Evolutionary conservation across 2,113 vertebrate species (phyloP).

Genomic region (Coturnix japonica): DNA sequence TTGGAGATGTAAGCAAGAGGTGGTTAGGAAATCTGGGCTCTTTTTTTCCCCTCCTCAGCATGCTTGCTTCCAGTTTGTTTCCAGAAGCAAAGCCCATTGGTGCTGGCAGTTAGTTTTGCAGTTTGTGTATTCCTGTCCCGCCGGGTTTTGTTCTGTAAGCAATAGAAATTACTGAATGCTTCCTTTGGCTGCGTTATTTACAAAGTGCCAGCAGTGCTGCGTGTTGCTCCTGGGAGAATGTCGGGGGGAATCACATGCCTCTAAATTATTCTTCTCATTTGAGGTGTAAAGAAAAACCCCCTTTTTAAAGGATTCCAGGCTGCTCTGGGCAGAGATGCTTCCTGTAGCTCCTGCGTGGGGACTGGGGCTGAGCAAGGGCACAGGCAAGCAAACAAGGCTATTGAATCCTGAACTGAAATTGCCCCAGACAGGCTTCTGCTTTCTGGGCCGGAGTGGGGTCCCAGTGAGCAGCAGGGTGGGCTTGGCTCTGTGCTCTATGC

Average conservation of each 20-base stretch:
- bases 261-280: constrained; percentile 46
- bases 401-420: constrained; percentile 50
- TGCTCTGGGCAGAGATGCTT: background rate
- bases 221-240: background rate
- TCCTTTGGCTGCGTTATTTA: constrained; percentile 55
- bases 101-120: constrained; percentile 13
- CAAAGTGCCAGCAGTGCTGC: constrained; percentile 35
- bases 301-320: constrained; percentile 34
- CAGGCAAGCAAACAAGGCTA: constrained; percentile 15
- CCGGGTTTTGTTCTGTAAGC: constrained; percentile 45
- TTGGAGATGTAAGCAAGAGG: constrained; percentile 20
- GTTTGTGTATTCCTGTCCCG: constrained; percentile 33
- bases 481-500: constrained; percentile 33
- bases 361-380: background rate
- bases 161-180: constrained; percentile 47
- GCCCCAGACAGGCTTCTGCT: background rate
- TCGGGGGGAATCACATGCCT: constrained; percentile 15
- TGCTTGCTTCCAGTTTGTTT: background rate
- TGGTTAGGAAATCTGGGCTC: constrained; percentile 20
- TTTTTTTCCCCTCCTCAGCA: background rate
- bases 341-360: constrained; percentile 2
- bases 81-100: constrained; percentile 26
- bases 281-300: background rate
- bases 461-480: background rate
- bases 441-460: background rate